Evolutionary conservation across 2,113 vertebrate species (phyloP).

Genomic region (Todiramphus chloris): DNA sequence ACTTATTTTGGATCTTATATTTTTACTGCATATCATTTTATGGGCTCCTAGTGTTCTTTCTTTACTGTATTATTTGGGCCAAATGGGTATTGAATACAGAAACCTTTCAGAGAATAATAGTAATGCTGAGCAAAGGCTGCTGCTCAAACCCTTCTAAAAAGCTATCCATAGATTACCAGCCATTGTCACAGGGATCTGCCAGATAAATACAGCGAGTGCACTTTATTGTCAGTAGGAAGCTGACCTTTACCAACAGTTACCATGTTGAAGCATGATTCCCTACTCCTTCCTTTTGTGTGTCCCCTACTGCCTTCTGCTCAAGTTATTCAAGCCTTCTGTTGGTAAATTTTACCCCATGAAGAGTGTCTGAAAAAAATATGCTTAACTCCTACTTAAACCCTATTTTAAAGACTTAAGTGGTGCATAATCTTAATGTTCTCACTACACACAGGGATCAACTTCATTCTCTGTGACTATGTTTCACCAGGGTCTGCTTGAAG

Average conservation of each 20-base stretch:
- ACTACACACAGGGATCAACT: not conserved
- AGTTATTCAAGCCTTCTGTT: slow-evolving; percentile 48
- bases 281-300: slow-evolving; percentile 46
- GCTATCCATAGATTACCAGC: slow-evolving; percentile 58
- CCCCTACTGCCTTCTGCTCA: slow-evolving; percentile 35
- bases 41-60: not conserved
- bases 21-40: not conserved
- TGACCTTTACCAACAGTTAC: slow-evolving; percentile 48
- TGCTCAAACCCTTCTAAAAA: slow-evolving; percentile 24
- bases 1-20: not conserved
- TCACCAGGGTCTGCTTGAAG: not conserved
- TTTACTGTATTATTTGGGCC: not conserved
- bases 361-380: slow-evolving; percentile 39
- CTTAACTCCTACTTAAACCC: slow-evolving; percentile 29
- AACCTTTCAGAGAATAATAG: slow-evolving; percentile 3
- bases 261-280: slow-evolving; percentile 50
- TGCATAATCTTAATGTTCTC: slow-evolving; percentile 24
- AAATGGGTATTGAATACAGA: not conserved
- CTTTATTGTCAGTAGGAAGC: slow-evolving; percentile 60
- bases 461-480: not conserved
- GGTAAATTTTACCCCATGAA: slow-evolving; percentile 55
- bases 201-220: slow-evolving; percentile 71
- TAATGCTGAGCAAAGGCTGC: not conserved
- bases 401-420: slow-evolving; percentile 40
- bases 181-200: slow-evolving; percentile 65